Evolutionary conservation across 2,888 invertebrate genomes (phyloP).

Genomic region (Chelonus formosanus): DNA sequence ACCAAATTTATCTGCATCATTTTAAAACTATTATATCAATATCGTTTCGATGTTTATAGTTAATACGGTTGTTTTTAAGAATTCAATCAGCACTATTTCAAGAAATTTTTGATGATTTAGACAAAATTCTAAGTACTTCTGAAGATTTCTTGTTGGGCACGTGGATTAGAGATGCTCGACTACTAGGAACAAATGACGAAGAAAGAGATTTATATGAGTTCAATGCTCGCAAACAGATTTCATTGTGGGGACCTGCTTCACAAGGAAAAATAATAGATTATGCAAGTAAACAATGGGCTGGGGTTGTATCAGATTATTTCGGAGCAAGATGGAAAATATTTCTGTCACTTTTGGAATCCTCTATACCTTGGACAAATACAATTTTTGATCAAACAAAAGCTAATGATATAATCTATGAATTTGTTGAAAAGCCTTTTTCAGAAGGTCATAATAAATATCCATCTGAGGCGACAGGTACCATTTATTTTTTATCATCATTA

Average conservation of each 20-base stretch:
- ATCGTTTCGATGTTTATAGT: too few species aligned
- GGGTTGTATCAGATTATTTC: conserved; percentile 75
- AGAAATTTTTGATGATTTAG: conserved; percentile 72
- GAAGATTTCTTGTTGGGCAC: conserved; percentile 75
- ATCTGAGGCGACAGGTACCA: conserved; percentile 58
- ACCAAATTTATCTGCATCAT: too few species aligned
- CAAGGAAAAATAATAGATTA: conserved; percentile 89
- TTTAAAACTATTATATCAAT: conserved; percentile 62
- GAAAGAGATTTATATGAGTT: conserved; percentile 72
- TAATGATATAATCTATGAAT: too few species aligned
- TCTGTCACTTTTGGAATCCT: conserved; percentile 54
- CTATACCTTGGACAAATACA: conserved; percentile 63
- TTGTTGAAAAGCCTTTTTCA: conserved; percentile 73
- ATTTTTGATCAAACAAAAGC: conserved; percentile 67
- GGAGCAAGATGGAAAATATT: conserved; percentile 81
- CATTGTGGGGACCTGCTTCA: conserved; percentile 88
- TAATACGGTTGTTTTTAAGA: conserved; percentile 39
- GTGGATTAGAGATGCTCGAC: conserved; percentile 76
- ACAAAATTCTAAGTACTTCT: conserved; percentile 72
- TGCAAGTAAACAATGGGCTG: conserved; percentile 90
- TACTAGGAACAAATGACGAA: conserved; percentile 63
- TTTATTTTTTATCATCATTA: conserved; percentile 69
- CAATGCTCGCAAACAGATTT: conserved; percentile 92
- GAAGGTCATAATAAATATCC: conserved; percentile 66
- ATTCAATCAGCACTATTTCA: conserved; percentile 63